Evolutionary conservation across 2,113 vertebrate genomes (phyloP).

Genomic region (Triplophysa rosa): DNA sequence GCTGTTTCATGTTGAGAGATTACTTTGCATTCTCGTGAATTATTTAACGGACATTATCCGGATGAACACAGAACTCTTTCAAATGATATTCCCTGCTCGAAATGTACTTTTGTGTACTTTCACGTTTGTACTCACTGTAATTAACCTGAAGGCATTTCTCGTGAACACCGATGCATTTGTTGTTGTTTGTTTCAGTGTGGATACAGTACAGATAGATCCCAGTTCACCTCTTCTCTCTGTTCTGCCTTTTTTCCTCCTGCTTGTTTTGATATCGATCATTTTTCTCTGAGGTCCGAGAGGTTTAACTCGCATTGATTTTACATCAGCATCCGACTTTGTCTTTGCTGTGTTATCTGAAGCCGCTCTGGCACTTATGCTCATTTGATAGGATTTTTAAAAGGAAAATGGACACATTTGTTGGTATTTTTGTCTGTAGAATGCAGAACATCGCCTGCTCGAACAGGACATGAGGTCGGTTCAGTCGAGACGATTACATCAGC

Average conservation of each 20-base stretch:
- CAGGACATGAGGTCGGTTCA: not conserved
- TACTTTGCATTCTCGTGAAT: not conserved
- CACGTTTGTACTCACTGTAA: too few species aligned
- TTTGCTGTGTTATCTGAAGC: conserved; percentile 56
- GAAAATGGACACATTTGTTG: not conserved
- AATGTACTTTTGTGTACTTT: not conserved
- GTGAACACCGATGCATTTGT: not conserved
- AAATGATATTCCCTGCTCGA: not conserved
- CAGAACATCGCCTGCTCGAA: not conserved
- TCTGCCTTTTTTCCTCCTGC: conserved; percentile 38
- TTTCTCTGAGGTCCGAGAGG: conserved; percentile 62
- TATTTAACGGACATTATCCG: not conserved
- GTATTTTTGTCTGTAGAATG: not conserved
- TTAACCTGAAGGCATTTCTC: too few species aligned
- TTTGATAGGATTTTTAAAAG: conserved; percentile 1
- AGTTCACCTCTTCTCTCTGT: conserved; percentile 26
- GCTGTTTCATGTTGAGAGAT: not conserved
- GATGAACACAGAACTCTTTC: not conserved
- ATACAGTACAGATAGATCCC: not conserved
- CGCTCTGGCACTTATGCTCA: conserved; percentile 44
- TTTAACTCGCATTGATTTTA: conserved; percentile 70
- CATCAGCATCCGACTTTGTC: conserved; percentile 64
- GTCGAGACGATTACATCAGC: not conserved
- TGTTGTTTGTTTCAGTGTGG: not conserved
- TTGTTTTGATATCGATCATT: conserved; percentile 70